Percentiles rank a stretch among this genome's conserved stretches.
Evolutionary conservation across 2,888 invertebrate genomes (phyloP).

Genomic region (Idaea aversata): DNA sequence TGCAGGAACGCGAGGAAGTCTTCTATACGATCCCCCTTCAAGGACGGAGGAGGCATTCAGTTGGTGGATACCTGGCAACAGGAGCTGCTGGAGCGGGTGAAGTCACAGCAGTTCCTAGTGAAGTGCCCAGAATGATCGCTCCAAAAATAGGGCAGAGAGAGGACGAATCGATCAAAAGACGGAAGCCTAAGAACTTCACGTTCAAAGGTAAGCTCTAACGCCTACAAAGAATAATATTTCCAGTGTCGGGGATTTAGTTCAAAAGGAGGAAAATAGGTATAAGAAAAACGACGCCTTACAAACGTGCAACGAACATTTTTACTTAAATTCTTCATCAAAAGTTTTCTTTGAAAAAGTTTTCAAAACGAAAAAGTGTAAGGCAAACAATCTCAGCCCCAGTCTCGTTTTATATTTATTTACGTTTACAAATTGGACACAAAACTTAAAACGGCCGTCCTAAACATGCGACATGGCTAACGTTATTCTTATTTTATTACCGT

Average conservation of each 20-base stretch:
- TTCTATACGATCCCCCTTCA: constrained; percentile 80
- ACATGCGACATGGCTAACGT: constrained; percentile 25
- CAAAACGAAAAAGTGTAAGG: not conserved
- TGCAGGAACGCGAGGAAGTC: constrained; percentile 80
- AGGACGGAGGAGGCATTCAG: constrained; percentile 82
- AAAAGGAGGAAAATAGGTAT: not conserved
- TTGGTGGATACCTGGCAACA: constrained; percentile 82
- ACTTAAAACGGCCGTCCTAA: constrained; percentile 30
- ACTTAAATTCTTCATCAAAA: not conserved
- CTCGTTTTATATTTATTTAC: constrained; percentile 28
- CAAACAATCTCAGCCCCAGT: constrained; percentile 8
- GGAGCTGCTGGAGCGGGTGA: constrained; percentile 63
- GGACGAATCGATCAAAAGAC: constrained; percentile 64
- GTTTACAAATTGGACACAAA: constrained; percentile 33
- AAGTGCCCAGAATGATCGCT: constrained; percentile 78
- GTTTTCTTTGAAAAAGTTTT: constrained; percentile 1
- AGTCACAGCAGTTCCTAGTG: constrained; percentile 73
- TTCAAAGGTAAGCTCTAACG: constrained; percentile 60
- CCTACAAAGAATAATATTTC: not conserved
- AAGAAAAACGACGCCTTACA: not conserved
- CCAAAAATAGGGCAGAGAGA: constrained; percentile 61
- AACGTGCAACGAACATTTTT: not conserved
- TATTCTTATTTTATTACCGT: not conserved
- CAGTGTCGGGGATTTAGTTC: not conserved
- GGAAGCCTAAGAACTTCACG: constrained; percentile 65